Conservation (phyloP, 2,888 invertebrate genomes). For the Callyntrura sp. region DNA sequence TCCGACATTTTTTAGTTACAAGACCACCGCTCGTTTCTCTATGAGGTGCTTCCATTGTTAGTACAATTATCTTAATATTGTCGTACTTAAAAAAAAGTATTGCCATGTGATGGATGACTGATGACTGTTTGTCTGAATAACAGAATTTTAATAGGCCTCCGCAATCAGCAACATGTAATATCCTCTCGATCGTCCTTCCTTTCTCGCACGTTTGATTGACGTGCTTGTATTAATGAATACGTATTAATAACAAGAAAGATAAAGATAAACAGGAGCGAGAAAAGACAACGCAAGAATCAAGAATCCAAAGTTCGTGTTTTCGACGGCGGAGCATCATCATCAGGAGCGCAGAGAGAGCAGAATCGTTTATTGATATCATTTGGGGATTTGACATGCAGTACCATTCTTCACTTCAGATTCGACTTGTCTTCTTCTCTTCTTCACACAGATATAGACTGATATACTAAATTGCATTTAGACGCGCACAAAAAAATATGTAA, state of each 20-base stretch:
- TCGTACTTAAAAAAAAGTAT: no score
- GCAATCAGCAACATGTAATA: no score
- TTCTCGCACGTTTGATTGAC: constrained; percentile 43
- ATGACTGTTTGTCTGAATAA: no score
- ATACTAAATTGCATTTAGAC: neutral
- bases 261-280: neutral
- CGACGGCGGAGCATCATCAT: constrained; percentile 17
- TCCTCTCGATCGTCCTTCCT: neutral
- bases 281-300: neutral
- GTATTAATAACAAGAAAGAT: neutral
- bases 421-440: neutral
- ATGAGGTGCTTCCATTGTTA: no score
- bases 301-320: constrained; percentile 59
- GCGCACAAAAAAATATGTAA: neutral
- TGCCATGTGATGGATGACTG: no score
- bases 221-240: constrained; percentile 20
- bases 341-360: constrained; percentile 13
- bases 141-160: no score
- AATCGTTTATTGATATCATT: neutral
- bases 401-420: no score
- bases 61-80: no score
- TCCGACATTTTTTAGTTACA: no score
- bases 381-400: neutral
- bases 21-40: no score
- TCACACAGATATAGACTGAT: neutral